A percentile compares a stretch with the other conserved stretches of the same genome.
Conservation (phyloP, 2,888 invertebrate species). For the Microlaimidae sp. region DNA sequence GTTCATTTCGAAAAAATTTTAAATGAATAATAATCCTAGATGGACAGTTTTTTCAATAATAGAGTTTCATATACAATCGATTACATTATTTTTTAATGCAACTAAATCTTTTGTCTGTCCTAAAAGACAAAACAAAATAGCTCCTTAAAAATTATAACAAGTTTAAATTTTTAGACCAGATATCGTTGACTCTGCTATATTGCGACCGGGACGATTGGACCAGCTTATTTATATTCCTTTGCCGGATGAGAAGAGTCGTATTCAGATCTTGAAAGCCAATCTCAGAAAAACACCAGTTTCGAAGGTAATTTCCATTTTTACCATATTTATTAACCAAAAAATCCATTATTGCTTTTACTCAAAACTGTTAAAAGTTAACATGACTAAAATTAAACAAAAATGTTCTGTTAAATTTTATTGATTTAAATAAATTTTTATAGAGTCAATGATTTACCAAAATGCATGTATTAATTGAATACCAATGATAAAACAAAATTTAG, state of each 20-base stretch:
- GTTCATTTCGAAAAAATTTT: too few species aligned
- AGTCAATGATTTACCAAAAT: background rate
- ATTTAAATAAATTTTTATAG: background rate
- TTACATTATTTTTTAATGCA: too few species aligned
- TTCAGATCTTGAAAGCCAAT: conserved; percentile 85
- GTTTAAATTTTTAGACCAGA: conserved; percentile 52
- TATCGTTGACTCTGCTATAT: conserved; percentile 96
- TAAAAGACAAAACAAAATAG: too few species aligned
- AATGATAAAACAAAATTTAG: too few species aligned
- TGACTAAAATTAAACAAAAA: background rate
- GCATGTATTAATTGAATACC: too few species aligned
- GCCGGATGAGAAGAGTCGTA: conserved; percentile 93
- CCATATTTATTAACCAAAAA: background rate
- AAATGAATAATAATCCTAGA: too few species aligned
- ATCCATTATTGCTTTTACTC: background rate
- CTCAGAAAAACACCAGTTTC: conserved; percentile 79
- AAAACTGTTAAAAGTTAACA: background rate
- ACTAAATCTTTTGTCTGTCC: too few species aligned
- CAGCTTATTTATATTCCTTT: conserved; percentile 99
- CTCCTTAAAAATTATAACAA: too few species aligned
- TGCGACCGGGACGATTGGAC: conserved; percentile 93
- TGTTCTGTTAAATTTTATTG: too few species aligned
- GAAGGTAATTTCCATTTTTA: conserved; percentile 46
- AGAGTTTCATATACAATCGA: too few species aligned
- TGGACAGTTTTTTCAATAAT: too few species aligned